phyloP scores from a whole-genome alignment of 2,797 vertebrate genomes.

The Enteromius mattozi region DNA sequence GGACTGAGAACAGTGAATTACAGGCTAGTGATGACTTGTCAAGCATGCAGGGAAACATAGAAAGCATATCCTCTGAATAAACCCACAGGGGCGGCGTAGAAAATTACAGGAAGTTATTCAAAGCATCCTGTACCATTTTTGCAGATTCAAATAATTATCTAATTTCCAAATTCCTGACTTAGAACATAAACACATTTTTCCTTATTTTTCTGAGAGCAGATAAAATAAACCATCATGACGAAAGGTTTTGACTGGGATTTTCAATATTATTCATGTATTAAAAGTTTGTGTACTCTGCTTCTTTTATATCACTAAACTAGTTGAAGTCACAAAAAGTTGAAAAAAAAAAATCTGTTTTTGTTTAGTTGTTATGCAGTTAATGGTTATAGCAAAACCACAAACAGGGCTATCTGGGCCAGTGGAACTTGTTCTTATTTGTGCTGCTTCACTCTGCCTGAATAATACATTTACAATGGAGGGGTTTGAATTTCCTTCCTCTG shows the following conservation, averaged over 20 bases:
- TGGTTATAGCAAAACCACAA: neutral
- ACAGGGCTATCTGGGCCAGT: slow-evolving; percentile 30
- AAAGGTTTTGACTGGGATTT: neutral
- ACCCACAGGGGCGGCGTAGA: neutral
- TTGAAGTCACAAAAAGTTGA: neutral
- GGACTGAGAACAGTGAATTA: neutral
- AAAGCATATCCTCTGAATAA: slow-evolving; percentile 12
- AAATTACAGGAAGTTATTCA: slow-evolving; percentile 23
- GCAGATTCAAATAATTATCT: slow-evolving; percentile 24
- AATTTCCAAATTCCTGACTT: neutral
- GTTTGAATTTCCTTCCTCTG: slow-evolving; percentile 54
- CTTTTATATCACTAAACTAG: neutral
- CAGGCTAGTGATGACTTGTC: neutral
- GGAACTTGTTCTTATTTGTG: slow-evolving; percentile 49
- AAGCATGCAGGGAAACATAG: neutral
- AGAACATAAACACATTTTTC: neutral
- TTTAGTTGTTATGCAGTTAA: neutral
- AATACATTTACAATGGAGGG: slow-evolving; percentile 55
- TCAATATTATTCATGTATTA: neutral
- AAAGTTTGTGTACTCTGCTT: neutral
- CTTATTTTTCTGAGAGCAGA: neutral
- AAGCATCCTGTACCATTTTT: slow-evolving; percentile 25
- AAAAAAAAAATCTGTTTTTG: neutral
- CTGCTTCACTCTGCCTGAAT: slow-evolving; percentile 52
- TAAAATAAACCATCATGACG: neutral